Conservation (phyloP, 2,888 invertebrate species). For the Anthophora plumipes region DNA sequence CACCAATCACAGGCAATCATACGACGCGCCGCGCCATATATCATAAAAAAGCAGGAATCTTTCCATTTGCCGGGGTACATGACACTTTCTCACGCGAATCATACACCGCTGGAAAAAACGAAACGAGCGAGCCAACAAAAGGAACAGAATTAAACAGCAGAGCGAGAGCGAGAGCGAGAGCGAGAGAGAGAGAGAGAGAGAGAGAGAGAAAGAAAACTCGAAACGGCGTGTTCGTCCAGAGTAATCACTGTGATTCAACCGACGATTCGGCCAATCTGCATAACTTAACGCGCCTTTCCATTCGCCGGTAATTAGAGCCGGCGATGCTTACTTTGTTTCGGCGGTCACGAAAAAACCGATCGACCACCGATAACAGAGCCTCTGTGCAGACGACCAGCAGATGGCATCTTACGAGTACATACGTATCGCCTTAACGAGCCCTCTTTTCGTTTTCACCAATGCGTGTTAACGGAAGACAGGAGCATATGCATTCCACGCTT, state of each 20-base stretch:
- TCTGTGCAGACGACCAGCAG: background rate
- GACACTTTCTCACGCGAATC: slow-evolving; percentile 29
- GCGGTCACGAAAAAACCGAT: slow-evolving; percentile 15
- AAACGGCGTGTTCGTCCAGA: slow-evolving; percentile 5
- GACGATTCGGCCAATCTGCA: slow-evolving; percentile 30
- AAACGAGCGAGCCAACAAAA: too few relatives aligned
- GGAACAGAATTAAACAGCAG: too few relatives aligned
- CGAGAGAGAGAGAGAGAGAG: background rate
- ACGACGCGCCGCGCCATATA: background rate
- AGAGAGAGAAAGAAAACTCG: slow-evolving; percentile 17
- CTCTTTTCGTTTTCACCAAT: slow-evolving; percentile 15
- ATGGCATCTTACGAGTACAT: background rate
- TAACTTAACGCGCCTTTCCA: slow-evolving; percentile 28
- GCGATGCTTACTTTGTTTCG: slow-evolving; percentile 38
- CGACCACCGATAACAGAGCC: slow-evolving; percentile 24
- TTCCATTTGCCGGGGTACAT: background rate
- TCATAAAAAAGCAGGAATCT: slow-evolving; percentile 6
- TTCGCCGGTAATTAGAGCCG: slow-evolving; percentile 31
- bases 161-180: background rate
- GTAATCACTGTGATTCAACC: slow-evolving; percentile 25
- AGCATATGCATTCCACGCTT: background rate
- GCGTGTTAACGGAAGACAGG: background rate
- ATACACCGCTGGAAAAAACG: too few relatives aligned
- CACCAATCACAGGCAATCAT: slow-evolving; percentile 8
- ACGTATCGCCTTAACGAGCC: slow-evolving; percentile 22